A percentile compares a stretch with the other conserved stretches of the same genome.
These are phyloP conservation scores for Scomberomorus guttatus DNA, from an alignment of 2,797 vertebrate species.

Conservation along the genomic window DNA sequence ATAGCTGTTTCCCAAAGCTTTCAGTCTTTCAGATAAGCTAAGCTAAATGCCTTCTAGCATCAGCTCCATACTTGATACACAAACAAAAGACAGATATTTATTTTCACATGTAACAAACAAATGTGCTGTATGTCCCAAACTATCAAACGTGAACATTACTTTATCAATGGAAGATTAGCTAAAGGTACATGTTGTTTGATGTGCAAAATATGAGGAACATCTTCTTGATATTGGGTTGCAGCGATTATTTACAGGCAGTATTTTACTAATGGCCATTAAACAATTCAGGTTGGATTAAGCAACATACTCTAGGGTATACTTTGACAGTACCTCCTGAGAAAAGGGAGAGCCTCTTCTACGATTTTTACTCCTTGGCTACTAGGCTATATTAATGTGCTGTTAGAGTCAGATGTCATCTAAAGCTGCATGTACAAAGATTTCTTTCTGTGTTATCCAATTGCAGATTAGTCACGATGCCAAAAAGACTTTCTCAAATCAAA, in stretches of 20 bases:
- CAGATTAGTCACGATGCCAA: not conserved
- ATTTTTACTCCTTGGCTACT: not conserved
- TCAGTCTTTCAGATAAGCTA: too few relatives aligned
- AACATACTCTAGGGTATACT: conserved; percentile 1
- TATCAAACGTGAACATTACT: not conserved
- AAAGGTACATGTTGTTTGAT: not conserved
- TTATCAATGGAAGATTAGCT: not conserved
- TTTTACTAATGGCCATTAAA: conserved; percentile 27
- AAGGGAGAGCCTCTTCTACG: not conserved
- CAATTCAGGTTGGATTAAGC: not conserved
- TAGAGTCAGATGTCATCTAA: conserved; percentile 17
- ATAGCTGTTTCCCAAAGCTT: too few relatives aligned
- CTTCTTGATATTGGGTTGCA: not conserved
- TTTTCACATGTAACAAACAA: not conserved
- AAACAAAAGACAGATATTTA: not conserved
- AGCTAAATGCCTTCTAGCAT: too few relatives aligned
- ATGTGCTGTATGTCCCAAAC: not conserved
- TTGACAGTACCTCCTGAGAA: not conserved
- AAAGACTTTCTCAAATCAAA: conserved; percentile 23
- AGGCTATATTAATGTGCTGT: not conserved
- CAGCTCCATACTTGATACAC: not conserved
- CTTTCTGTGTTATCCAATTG: not conserved
- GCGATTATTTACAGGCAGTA: conserved; percentile 12
- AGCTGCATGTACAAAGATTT: conserved; percentile 8
- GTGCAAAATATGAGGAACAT: not conserved